Percentiles rank a stretch among this genome's conserved stretches.
Evolutionary conservation across 92 coral and sea anemone species (phyloP).

Genomic region (Porites rus): DNA sequence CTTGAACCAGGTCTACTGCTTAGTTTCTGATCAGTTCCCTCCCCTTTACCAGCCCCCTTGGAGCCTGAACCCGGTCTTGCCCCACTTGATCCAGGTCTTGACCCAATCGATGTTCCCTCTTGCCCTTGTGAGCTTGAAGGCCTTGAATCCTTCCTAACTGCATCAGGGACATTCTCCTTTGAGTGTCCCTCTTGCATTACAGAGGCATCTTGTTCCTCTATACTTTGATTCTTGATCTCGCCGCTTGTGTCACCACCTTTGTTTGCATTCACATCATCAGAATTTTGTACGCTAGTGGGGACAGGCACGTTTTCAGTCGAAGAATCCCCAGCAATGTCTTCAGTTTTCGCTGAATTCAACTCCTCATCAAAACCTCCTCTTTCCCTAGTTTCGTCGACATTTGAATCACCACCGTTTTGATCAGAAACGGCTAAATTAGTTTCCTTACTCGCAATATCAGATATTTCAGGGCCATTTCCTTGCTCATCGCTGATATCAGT

Average conservation of each 20-base stretch:
- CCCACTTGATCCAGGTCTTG: slow-evolving; percentile 42
- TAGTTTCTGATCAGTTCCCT: slow-evolving; percentile 21
- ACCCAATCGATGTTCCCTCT: neutral
- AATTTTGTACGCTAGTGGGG: neutral
- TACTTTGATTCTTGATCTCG: slow-evolving; percentile 8
- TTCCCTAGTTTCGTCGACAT: slow-evolving; percentile 4
- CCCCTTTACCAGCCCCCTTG: neutral
- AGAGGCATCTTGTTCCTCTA: slow-evolving; percentile 17
- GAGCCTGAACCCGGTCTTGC: slow-evolving; percentile 46
- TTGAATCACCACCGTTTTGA: neutral
- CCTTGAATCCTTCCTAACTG: slow-evolving; percentile 10
- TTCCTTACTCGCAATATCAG: slow-evolving; percentile 27
- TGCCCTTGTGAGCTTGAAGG: slow-evolving; percentile 9
- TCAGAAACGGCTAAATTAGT: neutral
- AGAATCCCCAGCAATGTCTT: slow-evolving; percentile 22
- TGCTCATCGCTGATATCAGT: slow-evolving; percentile 3
- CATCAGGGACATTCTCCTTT: neutral
- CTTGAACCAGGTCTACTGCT: slow-evolving; percentile 45
- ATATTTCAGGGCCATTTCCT: slow-evolving; percentile 23
- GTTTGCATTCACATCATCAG: slow-evolving; percentile 17
- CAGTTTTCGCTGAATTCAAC: slow-evolving; percentile 22
- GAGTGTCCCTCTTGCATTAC: slow-evolving; percentile 4
- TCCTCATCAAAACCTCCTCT: slow-evolving; percentile 4
- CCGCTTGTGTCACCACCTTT: slow-evolving; percentile 1
- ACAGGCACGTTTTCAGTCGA: neutral